Base-by-base conservation (phyloP, 2,888 invertebrate genomes). In the Lepidonotus clava region DNA sequence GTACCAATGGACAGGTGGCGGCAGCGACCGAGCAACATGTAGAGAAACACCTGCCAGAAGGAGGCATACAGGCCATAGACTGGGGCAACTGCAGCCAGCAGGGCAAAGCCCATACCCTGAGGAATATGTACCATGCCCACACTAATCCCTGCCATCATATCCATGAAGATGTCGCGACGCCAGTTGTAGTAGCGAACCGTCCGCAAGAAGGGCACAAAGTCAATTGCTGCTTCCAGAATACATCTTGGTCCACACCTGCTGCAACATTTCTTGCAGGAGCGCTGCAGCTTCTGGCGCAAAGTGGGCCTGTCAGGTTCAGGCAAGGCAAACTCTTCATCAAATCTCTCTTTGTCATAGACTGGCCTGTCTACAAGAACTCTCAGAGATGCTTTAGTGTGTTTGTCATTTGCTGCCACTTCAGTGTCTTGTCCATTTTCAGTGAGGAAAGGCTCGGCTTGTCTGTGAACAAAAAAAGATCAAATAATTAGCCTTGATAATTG, bases 21-120 rank as follows among this genome's bases (percentile, higher is more conserved):
- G 0, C 98, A 97, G 0, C 98, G 97, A 77, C 98, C 98, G 90
- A 98, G 96, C 87, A 98, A 93, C 88, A 96, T 96, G 93, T 98
- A 98, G 24, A 97, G 95, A 5, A 98, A 95, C 0, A 97, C 97
- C 0, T 98, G 97, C 94, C 98, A 98, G 94, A 98, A 97, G 0
- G 97, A 98, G 96, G 97, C 97, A 94, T 97, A 97, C 66, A 96
- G 93, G 6, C 95, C 95, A 88, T 92, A 93, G 51, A 95, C 93
- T 0, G 95, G 94, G 0, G 93, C 92, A 21, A 95, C 91, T 11
- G 93, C 93, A 6, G 95, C 94, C 86, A 95, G 89, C 40, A 93
- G 91, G 5, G 94, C 94, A 90, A 95, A 95, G 1, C 94, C 95
- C 87, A 87, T 85, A 14, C 87, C 84, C 83, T 88, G 88, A 1